Base-by-base conservation (phyloP, 2,888 invertebrate species). In the Apotomis betuletana region DNA sequence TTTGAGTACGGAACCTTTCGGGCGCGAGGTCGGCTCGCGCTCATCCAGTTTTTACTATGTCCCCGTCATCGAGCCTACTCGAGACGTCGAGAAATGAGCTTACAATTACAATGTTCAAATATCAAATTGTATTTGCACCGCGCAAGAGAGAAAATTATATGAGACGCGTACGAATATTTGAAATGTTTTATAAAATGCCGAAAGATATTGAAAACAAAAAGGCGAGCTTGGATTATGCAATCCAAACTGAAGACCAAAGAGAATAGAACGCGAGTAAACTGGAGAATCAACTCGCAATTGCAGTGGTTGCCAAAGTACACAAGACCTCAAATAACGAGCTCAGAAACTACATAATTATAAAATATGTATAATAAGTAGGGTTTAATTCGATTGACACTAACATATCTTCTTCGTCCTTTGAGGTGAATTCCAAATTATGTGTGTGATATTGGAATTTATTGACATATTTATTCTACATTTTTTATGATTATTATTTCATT, bases 21-120 rank as follows among this genome's bases (percentile, higher is more conserved):
- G 5, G 6, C 6, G 41, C 41, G 41, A 87, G 82, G 81, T 79
- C 0, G 6, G 6, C 41, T 41, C 76, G 81, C 79, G 83, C 83
- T 78, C 83, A 84, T 81, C 80, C 81, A 80, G 75, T 85, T 84
- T 85, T 84, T 84, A 83, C 81, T 79, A 77, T 80, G 82, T 82
- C 77, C 80, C 78, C 80, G 79, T 85, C 83, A 80, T 81, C 79
- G 80, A 81, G 80, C 83, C 81, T 83, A 84, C 83, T 82, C 80
- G 80, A 80, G 80, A 76, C 74, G 76, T 69, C 67, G 51, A 62
- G 61, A 67, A 62, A 62, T 67, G 70, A 71, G 67, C 61, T 57
- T 60, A 67, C 71, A 57, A 71, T 71, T 62, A 71, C 71, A 57
- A 71, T 67, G 71, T 67, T 71, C 71, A 71, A 67, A 67, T 71